phyloP scores from a whole-genome alignment of 2,797 vertebrate species.

The Molossus molossus region DNA sequence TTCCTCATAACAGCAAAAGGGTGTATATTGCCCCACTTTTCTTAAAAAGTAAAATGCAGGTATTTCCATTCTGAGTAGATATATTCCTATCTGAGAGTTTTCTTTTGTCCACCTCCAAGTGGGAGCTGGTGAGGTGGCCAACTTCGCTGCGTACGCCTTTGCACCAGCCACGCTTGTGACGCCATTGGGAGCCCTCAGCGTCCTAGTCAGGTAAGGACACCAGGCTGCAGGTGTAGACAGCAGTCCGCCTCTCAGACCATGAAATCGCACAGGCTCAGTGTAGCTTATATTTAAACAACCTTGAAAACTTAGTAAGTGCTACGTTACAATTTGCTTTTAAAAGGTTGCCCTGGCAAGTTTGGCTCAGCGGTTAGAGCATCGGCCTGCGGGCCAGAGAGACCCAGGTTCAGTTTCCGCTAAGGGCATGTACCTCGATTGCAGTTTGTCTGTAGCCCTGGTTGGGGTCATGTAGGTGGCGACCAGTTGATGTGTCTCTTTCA shows the following conservation, averaged over 20 bases:
- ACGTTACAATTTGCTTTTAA: not conserved
- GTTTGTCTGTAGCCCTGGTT: too few relatives aligned
- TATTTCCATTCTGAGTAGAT: not conserved
- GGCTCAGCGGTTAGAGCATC: too few relatives aligned
- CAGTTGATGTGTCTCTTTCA: too few relatives aligned
- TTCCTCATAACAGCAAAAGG: too few relatives aligned
- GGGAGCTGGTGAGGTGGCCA: constrained; percentile 98
- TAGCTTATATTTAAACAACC: not conserved
- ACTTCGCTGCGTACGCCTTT: constrained; percentile 99
- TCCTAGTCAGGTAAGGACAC: constrained; percentile 96
- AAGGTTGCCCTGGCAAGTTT: not conserved
- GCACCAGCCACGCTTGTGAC: constrained; percentile 98
- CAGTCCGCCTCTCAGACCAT: accelerated
- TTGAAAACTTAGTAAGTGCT: not conserved
- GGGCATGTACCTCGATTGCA: too few relatives aligned
- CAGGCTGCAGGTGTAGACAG: accelerated
- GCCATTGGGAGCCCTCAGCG: constrained; percentile 97
- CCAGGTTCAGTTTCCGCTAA: too few relatives aligned
- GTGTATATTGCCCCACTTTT: too few relatives aligned
- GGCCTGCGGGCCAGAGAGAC: too few relatives aligned
- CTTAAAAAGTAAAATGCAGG: not conserved
- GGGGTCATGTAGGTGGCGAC: too few relatives aligned
- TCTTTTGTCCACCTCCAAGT: constrained; percentile 89
- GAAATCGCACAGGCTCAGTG: not conserved
- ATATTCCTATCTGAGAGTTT: not conserved